These are phyloP conservation scores for Acanthoscelides obtectus DNA, from an alignment of 2,888 invertebrate genomes.

Conservation along the genomic window DNA sequence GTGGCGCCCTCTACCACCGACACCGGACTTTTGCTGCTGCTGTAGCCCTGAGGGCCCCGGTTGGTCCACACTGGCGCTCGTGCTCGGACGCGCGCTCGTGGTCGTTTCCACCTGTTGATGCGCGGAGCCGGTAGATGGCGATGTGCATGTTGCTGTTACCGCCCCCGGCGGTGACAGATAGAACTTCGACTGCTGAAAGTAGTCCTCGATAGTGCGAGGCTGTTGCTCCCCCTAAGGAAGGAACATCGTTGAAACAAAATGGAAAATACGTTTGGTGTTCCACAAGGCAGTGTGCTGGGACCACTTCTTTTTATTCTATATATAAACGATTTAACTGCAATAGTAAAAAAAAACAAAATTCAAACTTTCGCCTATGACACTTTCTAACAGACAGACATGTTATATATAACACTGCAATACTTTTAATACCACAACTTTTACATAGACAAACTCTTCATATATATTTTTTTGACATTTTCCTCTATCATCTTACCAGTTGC, in stretches of 20 bases:
- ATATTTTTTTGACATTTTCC: too few relatives aligned
- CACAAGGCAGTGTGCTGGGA: too few relatives aligned
- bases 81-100: not conserved
- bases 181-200: slow-evolving; percentile 39
- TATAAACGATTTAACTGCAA: too few relatives aligned
- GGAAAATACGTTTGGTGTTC: too few relatives aligned
- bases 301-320: too few relatives aligned
- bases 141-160: not conserved
- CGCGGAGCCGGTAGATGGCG: not conserved
- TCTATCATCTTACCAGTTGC: slow-evolving; percentile 1
- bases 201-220: slow-evolving; percentile 35
- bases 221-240: not conserved
- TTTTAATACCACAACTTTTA: too few relatives aligned
- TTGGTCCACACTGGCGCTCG: slow-evolving; percentile 27
- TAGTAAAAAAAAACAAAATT: too few relatives aligned
- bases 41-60: slow-evolving; percentile 46
- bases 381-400: too few relatives aligned
- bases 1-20: slow-evolving; percentile 24
- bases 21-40: slow-evolving; percentile 26
- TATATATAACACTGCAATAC: too few relatives aligned
- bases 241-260: too few relatives aligned
- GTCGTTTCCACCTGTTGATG: not conserved
- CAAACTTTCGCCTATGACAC: too few relatives aligned
- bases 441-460: too few relatives aligned
- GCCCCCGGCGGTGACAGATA: slow-evolving; percentile 25